Conservation (phyloP, 1,140 invertebrate species). For the Ephestia elutella region DNA sequence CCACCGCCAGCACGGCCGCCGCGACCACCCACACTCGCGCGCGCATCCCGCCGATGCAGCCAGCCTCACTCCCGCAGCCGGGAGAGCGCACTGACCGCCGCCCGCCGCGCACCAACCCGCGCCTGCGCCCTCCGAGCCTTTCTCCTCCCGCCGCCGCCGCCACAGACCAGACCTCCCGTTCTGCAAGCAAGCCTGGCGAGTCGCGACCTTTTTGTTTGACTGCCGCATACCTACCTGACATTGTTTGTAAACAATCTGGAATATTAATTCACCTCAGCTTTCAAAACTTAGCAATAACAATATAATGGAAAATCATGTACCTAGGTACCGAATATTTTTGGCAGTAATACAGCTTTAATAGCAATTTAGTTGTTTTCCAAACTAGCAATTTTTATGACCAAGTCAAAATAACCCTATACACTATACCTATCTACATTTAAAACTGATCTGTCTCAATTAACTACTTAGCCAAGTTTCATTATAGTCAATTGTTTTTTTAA, state of each 20-base stretch:
- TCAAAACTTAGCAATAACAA: too few species aligned
- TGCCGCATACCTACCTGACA: not conserved
- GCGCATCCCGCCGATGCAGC: constrained; percentile 5
- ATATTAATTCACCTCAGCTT: not conserved
- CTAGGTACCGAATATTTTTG: too few species aligned
- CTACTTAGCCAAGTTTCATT: too few species aligned
- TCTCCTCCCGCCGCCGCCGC: not conserved
- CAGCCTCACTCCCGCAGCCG: constrained; percentile 47
- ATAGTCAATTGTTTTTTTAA: too few species aligned
- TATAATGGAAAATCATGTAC: too few species aligned
- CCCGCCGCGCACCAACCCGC: not conserved
- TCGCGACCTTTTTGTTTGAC: not conserved
- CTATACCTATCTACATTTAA: too few species aligned
- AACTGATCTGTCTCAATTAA: too few species aligned
- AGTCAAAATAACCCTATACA: too few species aligned
- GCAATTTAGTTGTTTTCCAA: too few species aligned
- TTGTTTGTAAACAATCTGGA: not conserved
- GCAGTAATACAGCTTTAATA: too few species aligned
- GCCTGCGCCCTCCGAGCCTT: not conserved
- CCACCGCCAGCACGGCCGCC: constrained; percentile 34
- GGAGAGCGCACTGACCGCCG: not conserved
- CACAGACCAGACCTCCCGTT: not conserved
- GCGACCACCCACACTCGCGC: constrained; percentile 13
- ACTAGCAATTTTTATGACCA: too few species aligned
- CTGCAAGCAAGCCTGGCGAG: not conserved